Conservation (phyloP, 2,888 invertebrate genomes). For the Belgica antarctica region DNA sequence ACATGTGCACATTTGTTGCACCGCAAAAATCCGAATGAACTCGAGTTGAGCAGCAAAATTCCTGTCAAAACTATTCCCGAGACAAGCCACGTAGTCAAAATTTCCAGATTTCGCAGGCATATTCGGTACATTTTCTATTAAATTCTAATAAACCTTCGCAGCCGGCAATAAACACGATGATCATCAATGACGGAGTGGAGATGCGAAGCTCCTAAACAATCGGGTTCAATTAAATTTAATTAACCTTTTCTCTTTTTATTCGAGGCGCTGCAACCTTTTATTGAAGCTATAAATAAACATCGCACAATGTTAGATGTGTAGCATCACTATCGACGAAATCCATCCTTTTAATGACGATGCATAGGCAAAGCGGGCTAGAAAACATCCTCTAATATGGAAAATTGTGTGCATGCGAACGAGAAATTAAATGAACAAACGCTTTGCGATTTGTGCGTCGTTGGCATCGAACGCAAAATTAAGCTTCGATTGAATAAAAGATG, state of each 20-base stretch:
- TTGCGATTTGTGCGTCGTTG: not conserved
- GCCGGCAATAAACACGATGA: not conserved
- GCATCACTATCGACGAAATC: not conserved
- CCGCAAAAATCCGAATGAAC: not conserved
- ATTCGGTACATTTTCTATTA: not conserved
- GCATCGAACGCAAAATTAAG: constrained; percentile 4
- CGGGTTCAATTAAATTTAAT: constrained; percentile 44
- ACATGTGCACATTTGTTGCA: not conserved
- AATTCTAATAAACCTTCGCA: constrained; percentile 19
- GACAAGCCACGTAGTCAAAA: not conserved
- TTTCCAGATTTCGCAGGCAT: not conserved
- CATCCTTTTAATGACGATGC: not conserved
- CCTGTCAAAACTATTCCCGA: not conserved
- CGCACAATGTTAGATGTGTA: not conserved
- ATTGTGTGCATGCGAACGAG: constrained; percentile 1
- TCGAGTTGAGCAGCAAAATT: not conserved
- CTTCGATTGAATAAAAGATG: no score
- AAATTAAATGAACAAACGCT: not conserved
- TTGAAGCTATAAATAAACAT: constrained; percentile 38
- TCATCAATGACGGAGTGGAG: not conserved
- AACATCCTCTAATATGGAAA: constrained; percentile 7
- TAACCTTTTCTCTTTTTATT: constrained; percentile 36
- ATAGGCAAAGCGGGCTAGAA: not conserved
- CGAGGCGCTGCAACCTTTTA: constrained; percentile 33
- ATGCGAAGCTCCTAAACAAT: constrained; percentile 12